Base-by-base conservation (phyloP, 2,113 vertebrate species). In the Caranx ignobilis region DNA sequence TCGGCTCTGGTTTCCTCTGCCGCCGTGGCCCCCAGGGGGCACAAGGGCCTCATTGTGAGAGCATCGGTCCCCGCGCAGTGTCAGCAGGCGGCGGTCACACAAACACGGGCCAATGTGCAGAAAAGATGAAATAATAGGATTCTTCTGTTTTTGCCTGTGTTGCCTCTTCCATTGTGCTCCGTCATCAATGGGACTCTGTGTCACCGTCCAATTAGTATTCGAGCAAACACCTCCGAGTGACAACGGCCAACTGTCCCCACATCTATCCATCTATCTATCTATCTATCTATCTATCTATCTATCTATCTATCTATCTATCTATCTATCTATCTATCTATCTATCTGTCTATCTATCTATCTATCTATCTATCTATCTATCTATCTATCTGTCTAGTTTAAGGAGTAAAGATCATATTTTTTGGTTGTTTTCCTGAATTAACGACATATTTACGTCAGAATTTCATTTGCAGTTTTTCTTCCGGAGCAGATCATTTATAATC, bases 141-240 rank as follows among this genome's bases (percentile, higher is more conserved):
- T 91, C 90, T 83, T 91, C 88, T 89, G 76, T 85, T 92, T 88
- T 89, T 86, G 79, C 88, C 75, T 61, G 76, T 88, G 87, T 83
- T 77, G 84, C 82, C 80, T 88, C 83, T 82, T 82, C 88, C 79
- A 91, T 95, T 95, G 94, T 95, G 78, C 83, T 76, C 75, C 12
- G 13, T 82, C 72, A 90, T 95, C 94, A 95, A 95, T 93, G 90
- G 88, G 68, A 52, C 77, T 90, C 94, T 92, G 91, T 95, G 87
- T 92, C 80, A 21, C 57, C 39, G 62, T 74, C 71, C 79, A 86
- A 93, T 95, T 95, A 94, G 89, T 93, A 94, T 94, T 93, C 91
- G 43, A 61, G 80, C 89, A 81, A 83, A 82, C 90, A 90, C 87
- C 79, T 91, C 71, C 83, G 89, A 85, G 85, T 91, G 89, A 88